Evolutionary conservation across 2,113 vertebrate species (phyloP).

Genomic region (Elephantulus edwardii): DNA sequence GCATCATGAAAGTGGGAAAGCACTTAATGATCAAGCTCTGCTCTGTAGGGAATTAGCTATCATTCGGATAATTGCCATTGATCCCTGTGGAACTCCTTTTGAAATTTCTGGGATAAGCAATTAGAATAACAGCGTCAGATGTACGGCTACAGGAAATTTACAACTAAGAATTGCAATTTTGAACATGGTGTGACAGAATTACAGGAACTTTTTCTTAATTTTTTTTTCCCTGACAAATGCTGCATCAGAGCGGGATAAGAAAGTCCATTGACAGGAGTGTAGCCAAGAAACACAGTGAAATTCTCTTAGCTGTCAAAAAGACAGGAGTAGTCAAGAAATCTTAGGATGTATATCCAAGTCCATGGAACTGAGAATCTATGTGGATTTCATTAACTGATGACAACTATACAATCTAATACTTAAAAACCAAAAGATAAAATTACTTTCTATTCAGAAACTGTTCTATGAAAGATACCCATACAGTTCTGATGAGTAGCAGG

Average conservation of each 20-base stretch:
- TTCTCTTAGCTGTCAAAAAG: not conserved
- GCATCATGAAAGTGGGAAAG: not conserved
- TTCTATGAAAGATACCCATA: not conserved
- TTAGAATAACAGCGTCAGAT: not conserved
- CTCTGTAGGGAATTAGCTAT: not conserved
- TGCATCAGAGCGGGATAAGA: not conserved
- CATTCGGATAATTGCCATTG: not conserved
- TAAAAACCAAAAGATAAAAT: not conserved
- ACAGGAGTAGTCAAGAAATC: not conserved
- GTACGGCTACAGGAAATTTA: not conserved
- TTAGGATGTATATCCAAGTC: not conserved
- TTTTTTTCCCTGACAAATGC: conserved; percentile 15
- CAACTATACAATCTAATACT: not conserved
- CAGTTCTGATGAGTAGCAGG: not conserved
- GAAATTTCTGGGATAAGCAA: not conserved
- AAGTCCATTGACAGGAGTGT: not conserved
- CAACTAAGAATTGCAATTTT: not conserved
- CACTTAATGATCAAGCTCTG: not conserved
- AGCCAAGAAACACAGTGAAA: not conserved
- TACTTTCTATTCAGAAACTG: not conserved
- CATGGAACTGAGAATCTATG: not conserved
- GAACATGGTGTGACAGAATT: not conserved
- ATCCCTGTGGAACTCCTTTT: not conserved
- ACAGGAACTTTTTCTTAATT: not conserved
- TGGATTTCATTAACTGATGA: not conserved